Percentiles rank a stretch among this genome's conserved stretches.
Evolutionary conservation across 2,888 invertebrate genomes (phyloP).

Genomic region (Sepiola atlantica): DNA sequence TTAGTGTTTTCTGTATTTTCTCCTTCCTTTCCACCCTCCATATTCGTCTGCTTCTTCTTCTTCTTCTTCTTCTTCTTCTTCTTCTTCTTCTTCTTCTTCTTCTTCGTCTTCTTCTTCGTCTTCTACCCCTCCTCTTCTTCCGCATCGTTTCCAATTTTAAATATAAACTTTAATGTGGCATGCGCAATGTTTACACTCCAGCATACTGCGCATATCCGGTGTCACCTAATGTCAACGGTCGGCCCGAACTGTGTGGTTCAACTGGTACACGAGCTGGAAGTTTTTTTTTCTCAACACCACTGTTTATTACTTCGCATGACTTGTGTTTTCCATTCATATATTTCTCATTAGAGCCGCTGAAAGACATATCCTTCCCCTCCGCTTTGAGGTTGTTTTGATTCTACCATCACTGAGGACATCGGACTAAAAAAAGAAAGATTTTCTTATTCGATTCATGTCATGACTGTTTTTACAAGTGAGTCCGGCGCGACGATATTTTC

Average conservation of each 20-base stretch:
- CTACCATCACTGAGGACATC: background rate
- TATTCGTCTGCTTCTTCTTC: too few species aligned
- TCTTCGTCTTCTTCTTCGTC: background rate
- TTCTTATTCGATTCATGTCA: background rate
- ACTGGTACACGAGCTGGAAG: background rate
- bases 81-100: background rate
- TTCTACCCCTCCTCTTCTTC: background rate
- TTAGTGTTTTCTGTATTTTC: too few species aligned
- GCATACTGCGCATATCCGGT: constrained; percentile 21
- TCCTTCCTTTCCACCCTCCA: too few species aligned
- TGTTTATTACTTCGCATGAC: constrained; percentile 8
- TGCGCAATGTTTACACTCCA: background rate
- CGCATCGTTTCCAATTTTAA: background rate
- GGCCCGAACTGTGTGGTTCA: background rate
- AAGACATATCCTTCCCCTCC: background rate
- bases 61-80: background rate
- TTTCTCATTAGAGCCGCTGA: constrained; percentile 32
- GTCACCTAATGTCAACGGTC: background rate
- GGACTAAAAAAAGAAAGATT: background rate
- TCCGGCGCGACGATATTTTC: background rate
- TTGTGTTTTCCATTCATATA: constrained; percentile 32
- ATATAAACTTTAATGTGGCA: background rate
- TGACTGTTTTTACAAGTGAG: background rate
- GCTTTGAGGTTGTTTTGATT: background rate
- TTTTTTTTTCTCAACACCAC: background rate